These are phyloP conservation scores for Mormyrus iriodes DNA, from an alignment of 2,113 vertebrate genomes.

Conservation along the genomic window DNA sequence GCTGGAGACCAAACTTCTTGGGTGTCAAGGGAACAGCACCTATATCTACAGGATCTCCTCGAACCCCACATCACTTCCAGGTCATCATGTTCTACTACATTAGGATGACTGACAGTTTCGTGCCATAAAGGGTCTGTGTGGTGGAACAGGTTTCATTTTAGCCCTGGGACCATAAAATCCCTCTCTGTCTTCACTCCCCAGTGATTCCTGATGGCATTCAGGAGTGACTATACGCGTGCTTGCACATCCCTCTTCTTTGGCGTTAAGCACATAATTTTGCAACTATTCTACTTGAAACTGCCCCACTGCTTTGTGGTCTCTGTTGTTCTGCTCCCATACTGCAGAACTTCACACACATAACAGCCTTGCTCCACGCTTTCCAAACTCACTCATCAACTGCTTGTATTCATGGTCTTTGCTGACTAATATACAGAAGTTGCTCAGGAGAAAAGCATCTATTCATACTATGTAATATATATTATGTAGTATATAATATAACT, in stretches of 20 bases:
- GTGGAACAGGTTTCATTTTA: background rate
- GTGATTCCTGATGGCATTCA: background rate
- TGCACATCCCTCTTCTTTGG: background rate
- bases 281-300: background rate
- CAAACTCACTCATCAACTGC: background rate
- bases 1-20: background rate
- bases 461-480: background rate
- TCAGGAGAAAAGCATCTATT: background rate
- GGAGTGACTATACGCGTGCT: background rate
- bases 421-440: background rate
- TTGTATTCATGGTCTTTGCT: background rate
- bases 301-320: background rate
- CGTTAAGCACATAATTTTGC: background rate
- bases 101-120: background rate
- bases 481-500: conserved; percentile 28
- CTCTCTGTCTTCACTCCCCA: background rate
- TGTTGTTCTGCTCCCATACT: background rate
- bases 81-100: background rate
- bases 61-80: background rate
- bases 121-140: background rate
- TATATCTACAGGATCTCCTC: background rate
- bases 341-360: background rate
- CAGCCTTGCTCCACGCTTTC: background rate
- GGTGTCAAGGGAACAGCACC: background rate
- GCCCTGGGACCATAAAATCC: background rate